Conservation (phyloP, 2,797 vertebrate species). For the Sebastes elongatus region DNA sequence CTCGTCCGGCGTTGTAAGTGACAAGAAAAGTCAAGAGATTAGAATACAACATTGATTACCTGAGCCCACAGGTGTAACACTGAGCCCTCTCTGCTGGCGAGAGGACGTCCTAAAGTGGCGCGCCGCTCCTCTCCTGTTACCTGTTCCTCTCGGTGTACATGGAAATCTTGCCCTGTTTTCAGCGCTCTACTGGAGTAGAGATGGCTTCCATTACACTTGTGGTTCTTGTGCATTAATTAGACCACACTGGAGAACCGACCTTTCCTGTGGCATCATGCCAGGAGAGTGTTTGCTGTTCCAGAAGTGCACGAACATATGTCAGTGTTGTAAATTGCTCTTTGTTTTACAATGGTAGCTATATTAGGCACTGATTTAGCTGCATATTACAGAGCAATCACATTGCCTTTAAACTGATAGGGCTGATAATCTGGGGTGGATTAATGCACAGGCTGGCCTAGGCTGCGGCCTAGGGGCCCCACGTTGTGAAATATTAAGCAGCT, state of each 20-base stretch:
- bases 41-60: slow-evolving; percentile 58
- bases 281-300: not conserved
- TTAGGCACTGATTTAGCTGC: not conserved
- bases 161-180: slow-evolving; percentile 62
- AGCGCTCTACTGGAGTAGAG: slow-evolving; percentile 18
- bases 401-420: not conserved
- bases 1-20: slow-evolving; percentile 13
- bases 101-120: slow-evolving; percentile 41
- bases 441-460: too few relatives aligned
- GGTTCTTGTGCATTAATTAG: slow-evolving; percentile 59
- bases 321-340: not conserved
- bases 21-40: slow-evolving; percentile 56
- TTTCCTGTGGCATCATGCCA: slow-evolving; percentile 7
- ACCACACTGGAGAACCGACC: not conserved
- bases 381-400: not conserved
- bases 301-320: slow-evolving; percentile 5
- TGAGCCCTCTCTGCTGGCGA: slow-evolving; percentile 48
- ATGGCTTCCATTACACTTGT: slow-evolving; percentile 59
- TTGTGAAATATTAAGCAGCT: too few relatives aligned
- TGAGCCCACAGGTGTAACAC: slow-evolving; percentile 62
- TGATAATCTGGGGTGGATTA: not conserved
- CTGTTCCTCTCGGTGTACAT: slow-evolving; percentile 45
- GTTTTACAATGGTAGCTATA: not conserved
- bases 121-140: slow-evolving; percentile 68
- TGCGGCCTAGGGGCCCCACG: too few relatives aligned